phyloP scores from a whole-genome alignment of 2,113 vertebrate species.

The Corythornis cristatus region DNA sequence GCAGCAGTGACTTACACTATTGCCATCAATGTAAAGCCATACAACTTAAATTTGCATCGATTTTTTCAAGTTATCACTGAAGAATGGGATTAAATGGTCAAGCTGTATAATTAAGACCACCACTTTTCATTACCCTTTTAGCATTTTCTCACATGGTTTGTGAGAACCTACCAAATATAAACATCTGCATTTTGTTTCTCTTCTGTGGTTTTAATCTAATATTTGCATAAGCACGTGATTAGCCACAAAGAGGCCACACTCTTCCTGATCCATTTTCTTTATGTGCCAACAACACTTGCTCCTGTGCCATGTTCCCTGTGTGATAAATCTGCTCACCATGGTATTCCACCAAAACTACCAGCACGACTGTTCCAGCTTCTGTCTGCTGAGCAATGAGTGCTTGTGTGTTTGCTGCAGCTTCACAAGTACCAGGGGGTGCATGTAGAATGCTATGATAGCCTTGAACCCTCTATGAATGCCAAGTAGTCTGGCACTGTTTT shows the following conservation, averaged over 20 bases:
- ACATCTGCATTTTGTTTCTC: background rate
- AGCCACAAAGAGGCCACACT: background rate
- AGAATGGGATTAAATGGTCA: background rate
- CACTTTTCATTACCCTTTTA: background rate
- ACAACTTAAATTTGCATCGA: background rate
- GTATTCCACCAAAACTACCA: background rate
- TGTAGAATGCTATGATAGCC: background rate
- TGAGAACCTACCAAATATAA: background rate
- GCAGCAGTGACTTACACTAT: background rate
- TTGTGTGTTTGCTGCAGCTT: background rate
- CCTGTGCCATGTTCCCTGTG: background rate
- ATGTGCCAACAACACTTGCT: background rate
- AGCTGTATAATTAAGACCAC: background rate
- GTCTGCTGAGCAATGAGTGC: background rate
- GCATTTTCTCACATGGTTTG: background rate
- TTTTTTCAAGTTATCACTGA: background rate
- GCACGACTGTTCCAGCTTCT: background rate
- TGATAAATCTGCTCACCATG: background rate
- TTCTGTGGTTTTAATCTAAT: background rate
- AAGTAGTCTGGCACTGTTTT: background rate
- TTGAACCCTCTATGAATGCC: background rate
- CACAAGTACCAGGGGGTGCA: background rate
- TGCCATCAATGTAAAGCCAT: background rate
- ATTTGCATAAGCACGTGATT: background rate
- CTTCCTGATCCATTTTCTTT: background rate